Evolutionary conservation across 2,113 vertebrate genomes (phyloP), one percentile per base, ranked within the genome.

Genomic region (Phalacrocorax brasilianus): DNA sequence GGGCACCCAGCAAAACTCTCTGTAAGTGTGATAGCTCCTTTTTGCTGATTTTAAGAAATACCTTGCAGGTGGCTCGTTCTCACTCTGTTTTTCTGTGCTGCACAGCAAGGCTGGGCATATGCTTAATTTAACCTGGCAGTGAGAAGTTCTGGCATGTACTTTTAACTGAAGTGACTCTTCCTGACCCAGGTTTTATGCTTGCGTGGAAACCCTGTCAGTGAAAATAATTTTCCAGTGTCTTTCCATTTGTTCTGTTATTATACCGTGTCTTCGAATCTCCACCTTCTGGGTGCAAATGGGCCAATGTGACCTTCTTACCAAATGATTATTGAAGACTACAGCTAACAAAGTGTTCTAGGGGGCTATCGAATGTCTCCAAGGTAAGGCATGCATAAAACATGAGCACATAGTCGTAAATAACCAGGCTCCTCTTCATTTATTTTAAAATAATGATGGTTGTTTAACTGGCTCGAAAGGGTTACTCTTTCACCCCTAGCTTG

Each of bases 401-500:
- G 85, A 95, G 82, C 68, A 26, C 61, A 33, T 32, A 88, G 84
- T 93, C 12, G 5, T 96, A 97, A 96, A 97, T 94, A 97, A 97
- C 62, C 11, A 9, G 81, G 58, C 95, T 94, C 70, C 72, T 93
- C 97, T 97, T 85, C 80, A 95, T 95, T 97, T 86, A 91, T 93
- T 95, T 91, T 66, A 87, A 97, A 97, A 96, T 93, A 95, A 94
- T 94, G 89, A 88, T 3, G 27, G 91, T 96, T 97, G 93, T 93
- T 95, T 88, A 88, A 85, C 84, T 95, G 88, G 73, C 92, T 94
- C 70, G 76, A 97, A 97, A 98, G 91, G 89, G 97, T 95, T 96
- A 90, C 90, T 94, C 79, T 95, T 97, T 98, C 97, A 95, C 87
- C 97, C 94, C 68, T 58, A 28, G 83, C 74, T 95, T 96, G 93